Evolutionary conservation across 2,113 vertebrate species (phyloP), one percentile per base, ranked within the genome.

Genomic region (Pogona vitticeps): DNA sequence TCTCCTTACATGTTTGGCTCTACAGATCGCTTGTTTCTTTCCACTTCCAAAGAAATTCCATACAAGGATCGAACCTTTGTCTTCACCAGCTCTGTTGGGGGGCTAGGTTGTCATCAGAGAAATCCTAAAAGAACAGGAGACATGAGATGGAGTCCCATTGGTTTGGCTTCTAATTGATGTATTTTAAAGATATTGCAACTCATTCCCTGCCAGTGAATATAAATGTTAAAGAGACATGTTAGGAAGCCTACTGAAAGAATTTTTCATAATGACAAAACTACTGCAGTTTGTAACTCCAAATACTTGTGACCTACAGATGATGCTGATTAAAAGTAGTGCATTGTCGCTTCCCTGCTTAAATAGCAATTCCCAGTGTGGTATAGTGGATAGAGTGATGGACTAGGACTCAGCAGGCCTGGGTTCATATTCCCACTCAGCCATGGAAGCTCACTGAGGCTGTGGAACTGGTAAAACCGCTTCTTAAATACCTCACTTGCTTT

Each of bases 321-420:
- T 76, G 23, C 42, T 87, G 76, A 81, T 65, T 87, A 76, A 82
- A 82, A 76, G 40, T 75, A 86, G 73, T 36, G 46, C 42, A 80
- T 80, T 79, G 72, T 58, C 17, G 14, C 36, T 80, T 3, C 6
- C 20, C 13, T 65, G 33, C 40, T 38, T 33, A 18, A 63, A 75
- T 40, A 6, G 61, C 2, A 14, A 17, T 83, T 89, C 42, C 3
- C 23, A 84, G 42, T 31, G 61, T 52, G 46, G 46, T 52, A 10
- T 52, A 6, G 46, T 52, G 46, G 46, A 52, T 52, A 52, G 5
- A 52, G 46, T 52, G 46, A 52, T 10, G 10, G 46, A 52, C 46
- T 52, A 52, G 46, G 46, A 52, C 46, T 52, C 46, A 5, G 46
- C 5, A 52, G 46, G 46, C 46, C 46, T 10, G 10, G 46, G 5